Base-by-base conservation (phyloP, 2,113 vertebrate species). In the Sterna hirundo region DNA sequence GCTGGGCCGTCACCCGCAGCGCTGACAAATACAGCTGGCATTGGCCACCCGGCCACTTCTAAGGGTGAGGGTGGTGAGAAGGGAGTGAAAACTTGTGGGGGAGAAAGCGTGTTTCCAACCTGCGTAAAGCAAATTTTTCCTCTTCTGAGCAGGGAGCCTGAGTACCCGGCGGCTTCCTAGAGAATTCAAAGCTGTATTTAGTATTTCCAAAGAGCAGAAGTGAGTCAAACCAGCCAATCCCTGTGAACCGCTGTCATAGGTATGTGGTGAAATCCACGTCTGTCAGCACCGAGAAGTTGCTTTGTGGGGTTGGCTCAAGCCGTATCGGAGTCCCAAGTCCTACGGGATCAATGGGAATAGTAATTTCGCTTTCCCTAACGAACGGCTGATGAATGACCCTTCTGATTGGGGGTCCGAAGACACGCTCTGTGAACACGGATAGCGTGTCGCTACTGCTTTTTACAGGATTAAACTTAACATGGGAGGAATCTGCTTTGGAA, bases 361-460 rank as follows among this genome's bases (percentile, higher is more conserved):
- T 49, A 6, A 29, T 70, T 91, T 81, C 44, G 51, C n/a, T 66
- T 86, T 70, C 38, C 10, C 15, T 88, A 22, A 47, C 0, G 3
- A 75, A 55, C 62, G 3, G 3, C 40, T 66, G 36, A 11, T 34
- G 27, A 68, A 40, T 69, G 77, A 36, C 36, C 38, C 18, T 42
- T 88, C 58, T 77, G 46, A n/a, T 74, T 19, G 58, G 40, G 17
- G 15, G 36, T 84, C 52, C 47, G 47, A 26, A 87, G 52, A 25
- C 49, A 57, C 1, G 1, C 13, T 77, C 60, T 68, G 27, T 68
- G 68, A 90, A 65, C 0, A 0, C 0, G 1, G 40, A 15, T 32
- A 51, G 32, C 2, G 3, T 68, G 51, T n/a, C 42, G 58, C 47
- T 80, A 25, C 36, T 70, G 1, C 71, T 74, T 83, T 69, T 69